Conservation (phyloP, 2,797 vertebrate genomes). For the Malacoctenus gilli region DNA sequence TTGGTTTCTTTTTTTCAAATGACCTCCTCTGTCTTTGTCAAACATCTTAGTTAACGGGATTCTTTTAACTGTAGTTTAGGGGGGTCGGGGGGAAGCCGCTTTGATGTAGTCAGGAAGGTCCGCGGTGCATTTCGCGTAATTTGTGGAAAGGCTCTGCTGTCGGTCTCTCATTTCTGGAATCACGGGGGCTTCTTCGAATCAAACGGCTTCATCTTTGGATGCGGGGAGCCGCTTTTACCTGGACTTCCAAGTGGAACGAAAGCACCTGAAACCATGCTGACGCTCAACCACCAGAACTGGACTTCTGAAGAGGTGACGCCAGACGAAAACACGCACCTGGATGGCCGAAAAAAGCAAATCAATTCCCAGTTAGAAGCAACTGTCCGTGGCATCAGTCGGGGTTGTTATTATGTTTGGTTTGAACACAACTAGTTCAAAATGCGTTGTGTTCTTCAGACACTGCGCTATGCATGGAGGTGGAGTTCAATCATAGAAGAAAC, state of each 20-base stretch:
- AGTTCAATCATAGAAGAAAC: too few species aligned
- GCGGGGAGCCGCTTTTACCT: neutral
- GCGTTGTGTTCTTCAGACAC: too few species aligned
- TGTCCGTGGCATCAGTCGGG: too few species aligned
- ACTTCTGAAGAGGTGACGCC: too few species aligned
- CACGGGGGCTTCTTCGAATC: neutral
- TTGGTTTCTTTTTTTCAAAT: conserved; percentile 3
- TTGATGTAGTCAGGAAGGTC: conserved; percentile 21
- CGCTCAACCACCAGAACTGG: too few species aligned
- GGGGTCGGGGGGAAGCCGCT: conserved; percentile 12
- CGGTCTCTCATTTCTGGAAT: neutral
- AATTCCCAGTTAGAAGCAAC: too few species aligned
- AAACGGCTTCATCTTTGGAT: neutral
- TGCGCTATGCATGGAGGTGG: too few species aligned
- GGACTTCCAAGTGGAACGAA: neutral
- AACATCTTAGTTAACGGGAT: neutral
- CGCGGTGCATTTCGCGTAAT: conserved; percentile 5
- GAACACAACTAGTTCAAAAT: too few species aligned
- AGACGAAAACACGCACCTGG: too few species aligned
- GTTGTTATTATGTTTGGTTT: too few species aligned
- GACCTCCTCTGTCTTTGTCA: conserved; percentile 13
- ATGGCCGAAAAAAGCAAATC: too few species aligned
- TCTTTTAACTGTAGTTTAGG: conserved; percentile 3
- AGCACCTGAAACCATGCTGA: neutral
- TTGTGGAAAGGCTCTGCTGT: neutral